These are phyloP conservation scores for Notothenia coriiceps DNA, from an alignment of 2,113 vertebrate genomes.

Conservation along the genomic window DNA sequence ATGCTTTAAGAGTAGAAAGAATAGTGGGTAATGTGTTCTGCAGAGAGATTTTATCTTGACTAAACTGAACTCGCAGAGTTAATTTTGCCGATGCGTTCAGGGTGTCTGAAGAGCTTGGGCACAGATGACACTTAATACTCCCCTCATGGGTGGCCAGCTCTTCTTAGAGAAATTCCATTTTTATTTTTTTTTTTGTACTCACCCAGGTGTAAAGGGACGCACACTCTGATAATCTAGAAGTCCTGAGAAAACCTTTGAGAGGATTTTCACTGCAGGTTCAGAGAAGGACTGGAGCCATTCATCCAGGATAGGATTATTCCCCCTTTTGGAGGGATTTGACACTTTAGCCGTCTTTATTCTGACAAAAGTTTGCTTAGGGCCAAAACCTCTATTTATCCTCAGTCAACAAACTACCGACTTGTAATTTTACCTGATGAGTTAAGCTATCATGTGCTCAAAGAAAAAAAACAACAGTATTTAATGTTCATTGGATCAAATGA, in stretches of 20 bases:
- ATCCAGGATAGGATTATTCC: constrained; percentile 60
- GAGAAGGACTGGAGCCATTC: constrained; percentile 36
- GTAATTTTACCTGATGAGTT: constrained; percentile 20
- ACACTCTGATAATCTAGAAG: constrained; percentile 51
- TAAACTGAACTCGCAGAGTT: constrained; percentile 39
- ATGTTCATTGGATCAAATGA: constrained; percentile 17
- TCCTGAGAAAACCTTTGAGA: constrained; percentile 34
- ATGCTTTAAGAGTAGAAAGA: constrained; percentile 42
- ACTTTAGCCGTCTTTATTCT: constrained; percentile 42
- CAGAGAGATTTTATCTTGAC: constrained; percentile 46
- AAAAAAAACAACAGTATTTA: constrained; percentile 6
- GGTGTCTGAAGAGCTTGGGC: constrained; percentile 10
- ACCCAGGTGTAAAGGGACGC: constrained; percentile 37
- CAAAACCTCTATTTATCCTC: constrained; percentile 48
- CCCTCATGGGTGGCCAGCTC: constrained; percentile 59
- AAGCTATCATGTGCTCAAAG: constrained; percentile 16
- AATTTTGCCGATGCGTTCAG: constrained; percentile 45
- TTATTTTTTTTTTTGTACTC: constrained; percentile 14
- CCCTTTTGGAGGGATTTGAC: constrained; percentile 55
- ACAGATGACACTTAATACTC: constrained; percentile 50
- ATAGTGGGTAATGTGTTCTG: constrained; percentile 51
- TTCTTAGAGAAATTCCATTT: constrained; percentile 34
- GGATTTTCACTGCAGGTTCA: constrained; percentile 58
- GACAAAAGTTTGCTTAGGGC: constrained; percentile 34
- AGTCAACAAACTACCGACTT: constrained; percentile 35